Percentiles rank a stretch among this genome's conserved stretches.
These are phyloP conservation scores for Oreochromis tanganicae DNA, from an alignment of 2,113 vertebrate species.

Conservation along the genomic window DNA sequence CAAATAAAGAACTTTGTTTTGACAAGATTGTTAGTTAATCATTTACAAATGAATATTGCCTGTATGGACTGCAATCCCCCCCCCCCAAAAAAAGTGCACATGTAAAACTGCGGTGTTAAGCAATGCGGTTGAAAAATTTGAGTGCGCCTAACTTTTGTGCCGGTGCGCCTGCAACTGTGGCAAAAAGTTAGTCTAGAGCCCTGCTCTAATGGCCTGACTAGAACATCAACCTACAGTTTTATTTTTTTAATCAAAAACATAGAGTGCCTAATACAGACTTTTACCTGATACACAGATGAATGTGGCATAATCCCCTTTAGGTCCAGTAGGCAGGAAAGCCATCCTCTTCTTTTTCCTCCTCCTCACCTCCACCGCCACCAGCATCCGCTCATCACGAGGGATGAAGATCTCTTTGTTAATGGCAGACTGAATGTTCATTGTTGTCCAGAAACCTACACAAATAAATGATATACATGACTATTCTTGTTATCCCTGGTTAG, in stretches of 20 bases:
- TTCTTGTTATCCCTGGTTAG: background rate
- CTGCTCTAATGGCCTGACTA: background rate
- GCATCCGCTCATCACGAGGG: constrained; percentile 84
- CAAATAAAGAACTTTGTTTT: no score
- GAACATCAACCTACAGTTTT: background rate
- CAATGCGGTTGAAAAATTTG: no score
- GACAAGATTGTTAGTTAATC: no score
- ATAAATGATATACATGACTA: background rate
- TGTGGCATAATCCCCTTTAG: constrained; percentile 84
- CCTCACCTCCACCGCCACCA: constrained; percentile 88
- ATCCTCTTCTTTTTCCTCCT: constrained; percentile 90
- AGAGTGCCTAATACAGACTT: background rate
- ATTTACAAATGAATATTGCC: no score
- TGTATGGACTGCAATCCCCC: no score
- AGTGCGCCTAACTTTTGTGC: no score
- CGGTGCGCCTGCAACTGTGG: no score
- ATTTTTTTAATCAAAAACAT: background rate
- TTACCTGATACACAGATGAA: constrained; percentile 95
- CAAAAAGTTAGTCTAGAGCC: no score
- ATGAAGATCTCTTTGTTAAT: constrained; percentile 92
- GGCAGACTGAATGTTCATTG: constrained; percentile 87
- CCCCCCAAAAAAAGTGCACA: no score
- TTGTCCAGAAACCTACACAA: constrained; percentile 6
- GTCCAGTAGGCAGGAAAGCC: constrained; percentile 81
- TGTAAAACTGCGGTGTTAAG: no score